These are phyloP conservation scores for Anolis carolinensis DNA, from an alignment of 2,113 vertebrate genomes.

Conservation along the genomic window DNA sequence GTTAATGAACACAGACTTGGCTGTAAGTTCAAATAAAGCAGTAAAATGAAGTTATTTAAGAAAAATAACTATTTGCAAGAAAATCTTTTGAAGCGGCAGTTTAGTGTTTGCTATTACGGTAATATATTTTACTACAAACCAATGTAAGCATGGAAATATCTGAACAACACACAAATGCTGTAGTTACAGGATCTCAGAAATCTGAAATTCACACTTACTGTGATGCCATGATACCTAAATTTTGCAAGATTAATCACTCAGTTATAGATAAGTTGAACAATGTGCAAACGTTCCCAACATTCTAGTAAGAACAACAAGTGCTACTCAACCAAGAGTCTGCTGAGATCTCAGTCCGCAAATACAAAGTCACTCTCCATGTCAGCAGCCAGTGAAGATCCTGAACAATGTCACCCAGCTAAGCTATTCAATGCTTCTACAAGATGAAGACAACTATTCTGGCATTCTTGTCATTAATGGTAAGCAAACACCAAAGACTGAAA, in stretches of 20 bases:
- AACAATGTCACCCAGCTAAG: conserved; percentile 55
- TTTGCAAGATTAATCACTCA: conserved; percentile 82
- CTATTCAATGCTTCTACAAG: conserved; percentile 47
- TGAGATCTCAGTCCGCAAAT: conserved; percentile 57
- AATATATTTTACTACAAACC: conserved; percentile 71
- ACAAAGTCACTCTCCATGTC: conserved; percentile 66
- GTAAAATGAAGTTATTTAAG: conserved; percentile 80
- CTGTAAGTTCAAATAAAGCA: conserved; percentile 77
- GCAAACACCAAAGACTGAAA: conserved; percentile 54
- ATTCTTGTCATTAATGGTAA: conserved; percentile 41
- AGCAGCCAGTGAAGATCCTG: conserved; percentile 68
- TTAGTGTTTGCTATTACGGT: conserved; percentile 88
- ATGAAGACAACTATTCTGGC: conserved; percentile 47
- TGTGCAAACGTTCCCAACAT: conserved; percentile 79
- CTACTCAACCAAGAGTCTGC: conserved; percentile 68
- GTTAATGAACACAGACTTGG: conserved; percentile 75
- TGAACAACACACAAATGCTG: conserved; percentile 77
- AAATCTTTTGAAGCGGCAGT: conserved; percentile 69
- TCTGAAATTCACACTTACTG: conserved; percentile 51
- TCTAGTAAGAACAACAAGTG: conserved; percentile 70
- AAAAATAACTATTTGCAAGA: conserved; percentile 36
- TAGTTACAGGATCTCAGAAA: conserved; percentile 73
- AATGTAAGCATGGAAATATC: conserved; percentile 74
- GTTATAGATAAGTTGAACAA: conserved; percentile 70
- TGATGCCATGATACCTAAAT: conserved; percentile 68